A percentile compares a stretch with the other conserved stretches of the same genome.
These are phyloP conservation scores for Eledona agricola DNA, from an alignment of 2,888 invertebrate species.

Conservation along the genomic window DNA sequence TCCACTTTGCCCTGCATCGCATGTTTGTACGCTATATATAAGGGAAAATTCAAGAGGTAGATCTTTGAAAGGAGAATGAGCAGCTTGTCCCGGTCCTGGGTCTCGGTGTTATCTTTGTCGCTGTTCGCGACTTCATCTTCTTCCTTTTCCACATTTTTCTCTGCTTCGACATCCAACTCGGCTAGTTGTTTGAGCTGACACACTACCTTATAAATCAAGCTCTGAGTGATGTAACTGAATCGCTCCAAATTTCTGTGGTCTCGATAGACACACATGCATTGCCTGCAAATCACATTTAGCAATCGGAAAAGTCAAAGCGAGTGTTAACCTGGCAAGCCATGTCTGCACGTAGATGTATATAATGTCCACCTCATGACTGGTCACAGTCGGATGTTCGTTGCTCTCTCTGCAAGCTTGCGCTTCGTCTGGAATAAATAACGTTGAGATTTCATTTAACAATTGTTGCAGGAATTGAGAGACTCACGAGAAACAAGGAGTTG, in stretches of 20 bases:
- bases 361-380: constrained; percentile 82
- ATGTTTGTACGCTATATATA: constrained; percentile 88
- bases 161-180: constrained; percentile 49
- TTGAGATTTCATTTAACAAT: constrained; percentile 3
- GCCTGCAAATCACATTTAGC: constrained; percentile 67
- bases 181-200: constrained; percentile 80
- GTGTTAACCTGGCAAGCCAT: constrained; percentile 83
- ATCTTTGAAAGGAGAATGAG: constrained; percentile 88
- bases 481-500: constrained; percentile 88
- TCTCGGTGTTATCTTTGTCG: constrained; percentile 61
- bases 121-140: constrained; percentile 43
- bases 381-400: constrained; percentile 77
- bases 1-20: constrained; percentile 82
- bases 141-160: constrained; percentile 76
- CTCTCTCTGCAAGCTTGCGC: constrained; percentile 80
- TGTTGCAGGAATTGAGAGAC: constrained; percentile 55
- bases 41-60: constrained; percentile 89
- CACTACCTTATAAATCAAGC: constrained; percentile 83
- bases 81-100: constrained; percentile 86
- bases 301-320: constrained; percentile 1
- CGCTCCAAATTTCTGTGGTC: constrained; percentile 93
- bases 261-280: constrained; percentile 95
- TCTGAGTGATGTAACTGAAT: constrained; percentile 88
- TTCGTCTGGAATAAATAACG: constrained; percentile 73
- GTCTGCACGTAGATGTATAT: constrained; percentile 86